Conservation (phyloP, 2,797 vertebrate species). For the Cirrhinus mrigala region DNA sequence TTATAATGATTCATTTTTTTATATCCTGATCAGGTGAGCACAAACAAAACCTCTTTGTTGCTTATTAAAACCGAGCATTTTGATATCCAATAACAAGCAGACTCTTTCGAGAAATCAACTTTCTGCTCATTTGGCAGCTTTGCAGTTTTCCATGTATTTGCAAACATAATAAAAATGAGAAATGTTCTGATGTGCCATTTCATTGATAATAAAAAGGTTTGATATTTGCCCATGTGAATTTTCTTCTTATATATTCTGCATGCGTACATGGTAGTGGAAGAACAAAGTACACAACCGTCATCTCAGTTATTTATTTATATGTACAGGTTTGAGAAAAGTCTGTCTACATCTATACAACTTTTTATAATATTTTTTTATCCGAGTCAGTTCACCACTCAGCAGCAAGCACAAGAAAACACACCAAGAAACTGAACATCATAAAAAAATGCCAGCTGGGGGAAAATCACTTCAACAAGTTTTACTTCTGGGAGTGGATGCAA, state of each 20-base stretch:
- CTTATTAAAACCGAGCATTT: background rate
- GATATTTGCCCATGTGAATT: background rate
- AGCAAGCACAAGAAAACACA: slow-evolving; percentile 72
- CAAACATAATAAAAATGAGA: background rate
- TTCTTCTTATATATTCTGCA: background rate
- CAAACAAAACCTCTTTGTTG: background rate
- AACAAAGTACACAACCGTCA: slow-evolving; percentile 64
- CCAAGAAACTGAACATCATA: slow-evolving; percentile 72
- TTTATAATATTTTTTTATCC: slow-evolving; percentile 75
- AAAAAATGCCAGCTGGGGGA: slow-evolving; percentile 56
- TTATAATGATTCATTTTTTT: background rate
- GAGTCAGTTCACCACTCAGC: slow-evolving; percentile 81
- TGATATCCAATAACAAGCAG: background rate
- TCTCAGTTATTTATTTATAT: slow-evolving; percentile 84
- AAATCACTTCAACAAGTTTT: slow-evolving; percentile 70
- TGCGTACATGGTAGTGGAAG: background rate
- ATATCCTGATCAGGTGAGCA: slow-evolving; percentile 2
- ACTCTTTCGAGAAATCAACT: background rate
- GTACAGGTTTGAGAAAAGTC: slow-evolving; percentile 90
- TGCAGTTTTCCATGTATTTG: background rate
- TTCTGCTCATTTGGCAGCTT: background rate
- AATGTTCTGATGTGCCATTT: background rate
- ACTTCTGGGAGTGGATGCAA: slow-evolving; percentile 67
- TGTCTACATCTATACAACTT: slow-evolving; percentile 87
- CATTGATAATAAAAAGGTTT: background rate